Percentiles rank a stretch among this genome's conserved stretches.
These are phyloP conservation scores for Colletes gigas DNA, from an alignment of 1,140 invertebrate genomes.

Conservation along the genomic window DNA sequence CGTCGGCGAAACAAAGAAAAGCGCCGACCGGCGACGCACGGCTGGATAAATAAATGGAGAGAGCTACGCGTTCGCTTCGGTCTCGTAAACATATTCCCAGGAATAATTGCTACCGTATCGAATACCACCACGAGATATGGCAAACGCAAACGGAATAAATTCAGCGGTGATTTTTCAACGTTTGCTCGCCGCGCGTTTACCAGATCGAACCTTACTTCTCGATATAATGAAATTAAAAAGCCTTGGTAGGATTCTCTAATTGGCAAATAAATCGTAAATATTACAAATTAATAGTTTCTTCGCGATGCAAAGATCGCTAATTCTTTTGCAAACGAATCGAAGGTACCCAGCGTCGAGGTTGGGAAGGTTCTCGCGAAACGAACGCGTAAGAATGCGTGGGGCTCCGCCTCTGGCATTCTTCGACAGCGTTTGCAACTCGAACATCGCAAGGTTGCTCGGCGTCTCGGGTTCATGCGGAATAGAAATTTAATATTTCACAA, in stretches of 20 bases:
- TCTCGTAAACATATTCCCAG: conserved; percentile 11
- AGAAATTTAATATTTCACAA: conserved; percentile 9
- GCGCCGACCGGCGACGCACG: not conserved
- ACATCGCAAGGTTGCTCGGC: too few species aligned
- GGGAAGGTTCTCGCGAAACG: too few species aligned
- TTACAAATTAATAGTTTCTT: too few species aligned
- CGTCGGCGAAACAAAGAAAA: conserved; percentile 60
- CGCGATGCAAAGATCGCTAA: too few species aligned
- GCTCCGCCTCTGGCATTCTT: not conserved
- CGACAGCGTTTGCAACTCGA: too few species aligned
- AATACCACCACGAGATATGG: not conserved
- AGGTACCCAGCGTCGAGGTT: too few species aligned
- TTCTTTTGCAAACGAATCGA: too few species aligned
- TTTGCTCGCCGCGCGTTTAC: not conserved
- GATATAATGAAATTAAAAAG: not conserved
- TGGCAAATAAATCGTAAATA: too few species aligned
- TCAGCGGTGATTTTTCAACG: conserved; percentile 4
- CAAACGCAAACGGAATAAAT: conserved; percentile 14
- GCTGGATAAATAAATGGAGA: conserved; percentile 32
- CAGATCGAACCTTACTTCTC: not conserved
- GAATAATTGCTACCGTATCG: conserved; percentile 15
- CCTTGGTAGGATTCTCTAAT: too few species aligned
- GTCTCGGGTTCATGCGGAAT: not conserved
- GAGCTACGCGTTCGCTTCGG: not conserved
- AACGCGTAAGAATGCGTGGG: too few species aligned